phyloP scores from a whole-genome alignment of 2,113 vertebrate species.

The Oceanites oceanicus region DNA sequence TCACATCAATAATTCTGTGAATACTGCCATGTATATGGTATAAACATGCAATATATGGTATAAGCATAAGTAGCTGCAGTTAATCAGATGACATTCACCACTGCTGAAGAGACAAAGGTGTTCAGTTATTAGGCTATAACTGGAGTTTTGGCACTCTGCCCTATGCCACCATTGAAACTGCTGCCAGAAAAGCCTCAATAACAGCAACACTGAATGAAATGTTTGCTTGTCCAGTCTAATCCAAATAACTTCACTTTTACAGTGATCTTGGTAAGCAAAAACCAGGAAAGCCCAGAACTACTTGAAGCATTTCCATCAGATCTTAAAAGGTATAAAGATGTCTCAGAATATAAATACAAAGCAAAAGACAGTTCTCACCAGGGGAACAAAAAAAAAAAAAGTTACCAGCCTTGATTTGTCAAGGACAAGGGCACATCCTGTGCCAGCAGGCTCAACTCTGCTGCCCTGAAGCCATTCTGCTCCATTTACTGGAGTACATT shows the following conservation, averaged over 20 bases:
- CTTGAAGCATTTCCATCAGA: neutral
- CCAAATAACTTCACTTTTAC: neutral
- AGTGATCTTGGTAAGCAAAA: neutral
- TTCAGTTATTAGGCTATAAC: neutral
- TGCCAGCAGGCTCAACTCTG: slow-evolving; percentile 41
- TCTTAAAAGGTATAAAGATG: neutral
- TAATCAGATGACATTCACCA: neutral
- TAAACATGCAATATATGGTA: neutral
- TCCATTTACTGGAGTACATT: slow-evolving; percentile 50
- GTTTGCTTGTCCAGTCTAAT: neutral
- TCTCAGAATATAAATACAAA: neutral
- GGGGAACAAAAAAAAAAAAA: neutral
- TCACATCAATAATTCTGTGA: slow-evolving; percentile 17
- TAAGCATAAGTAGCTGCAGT: neutral
- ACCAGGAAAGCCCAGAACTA: neutral
- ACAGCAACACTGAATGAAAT: neutral
- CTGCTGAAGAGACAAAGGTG: neutral
- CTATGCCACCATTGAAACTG: neutral
- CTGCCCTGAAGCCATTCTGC: slow-evolving; percentile 57
- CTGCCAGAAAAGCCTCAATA: neutral
- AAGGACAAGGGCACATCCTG: neutral
- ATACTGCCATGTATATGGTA: neutral
- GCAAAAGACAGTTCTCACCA: neutral
- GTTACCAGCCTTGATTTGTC: neutral
- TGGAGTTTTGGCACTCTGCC: neutral